Percentiles rank a stretch among this genome's conserved stretches.
phyloP scores from a whole-genome alignment of 2,888 invertebrate genomes.

The Cheilosia impressa region DNA sequence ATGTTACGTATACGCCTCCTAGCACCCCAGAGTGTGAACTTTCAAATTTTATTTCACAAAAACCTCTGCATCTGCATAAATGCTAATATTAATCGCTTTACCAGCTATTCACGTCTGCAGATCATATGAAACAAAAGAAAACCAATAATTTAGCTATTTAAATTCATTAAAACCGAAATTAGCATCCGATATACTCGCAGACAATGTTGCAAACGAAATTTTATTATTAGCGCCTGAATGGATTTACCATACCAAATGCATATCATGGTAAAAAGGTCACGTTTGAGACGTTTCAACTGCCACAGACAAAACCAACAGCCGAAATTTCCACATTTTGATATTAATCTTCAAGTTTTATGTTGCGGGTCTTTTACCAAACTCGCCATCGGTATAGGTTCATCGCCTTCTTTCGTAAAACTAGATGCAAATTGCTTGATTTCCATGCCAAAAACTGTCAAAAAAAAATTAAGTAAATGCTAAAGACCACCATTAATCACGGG shows the following conservation, averaged over 20 bases:
- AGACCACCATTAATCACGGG: conserved; percentile 48
- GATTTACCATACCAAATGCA: conserved; percentile 53
- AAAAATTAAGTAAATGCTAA: conserved; percentile 42
- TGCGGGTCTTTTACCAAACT: conserved; percentile 41
- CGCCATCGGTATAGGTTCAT: conserved; percentile 44
- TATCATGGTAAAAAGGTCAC: conserved; percentile 61
- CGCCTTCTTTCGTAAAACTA: conserved; percentile 65
- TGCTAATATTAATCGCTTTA: not conserved
- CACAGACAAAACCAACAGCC: conserved; percentile 7
- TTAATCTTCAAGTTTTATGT: conserved; percentile 23
- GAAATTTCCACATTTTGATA: conserved; percentile 57
- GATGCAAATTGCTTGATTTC: conserved; percentile 60
- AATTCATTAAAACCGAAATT: conserved; percentile 32
- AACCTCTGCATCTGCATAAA: not conserved
- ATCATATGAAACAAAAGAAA: not conserved
- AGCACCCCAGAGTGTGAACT: not conserved
- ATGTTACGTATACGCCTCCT: conserved; percentile 56
- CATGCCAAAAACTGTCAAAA: conserved; percentile 34
- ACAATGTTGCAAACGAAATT: conserved; percentile 49
- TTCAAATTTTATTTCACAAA: conserved; percentile 17
- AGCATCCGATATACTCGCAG: not conserved
- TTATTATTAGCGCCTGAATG: conserved; percentile 26
- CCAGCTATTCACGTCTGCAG: not conserved
- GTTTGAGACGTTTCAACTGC: conserved; percentile 10
- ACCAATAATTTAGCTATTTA: conserved; percentile 13